Evolutionary conservation across 2,888 invertebrate species (phyloP).

Genomic region (Dioctria linearis): DNA sequence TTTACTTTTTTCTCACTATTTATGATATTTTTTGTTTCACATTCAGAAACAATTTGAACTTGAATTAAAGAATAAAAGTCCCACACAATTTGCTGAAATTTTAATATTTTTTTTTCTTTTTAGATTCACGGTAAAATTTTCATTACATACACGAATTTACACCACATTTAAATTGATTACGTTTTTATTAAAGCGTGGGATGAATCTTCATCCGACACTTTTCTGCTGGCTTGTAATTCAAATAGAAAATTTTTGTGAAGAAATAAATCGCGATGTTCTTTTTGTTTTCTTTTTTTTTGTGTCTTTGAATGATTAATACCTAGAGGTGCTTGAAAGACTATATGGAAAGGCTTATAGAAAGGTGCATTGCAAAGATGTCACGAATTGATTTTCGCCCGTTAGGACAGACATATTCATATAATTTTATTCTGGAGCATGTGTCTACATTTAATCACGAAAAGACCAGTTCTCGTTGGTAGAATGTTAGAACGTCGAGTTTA

Average conservation of each 20-base stretch:
- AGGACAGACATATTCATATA: not conserved
- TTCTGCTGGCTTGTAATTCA: not conserved
- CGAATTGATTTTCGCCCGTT: slow-evolving; percentile 21
- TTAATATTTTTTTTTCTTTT: not conserved
- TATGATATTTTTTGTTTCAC: not conserved
- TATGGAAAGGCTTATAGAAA: slow-evolving; percentile 10
- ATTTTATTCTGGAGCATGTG: not conserved
- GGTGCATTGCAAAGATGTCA: slow-evolving; percentile 45
- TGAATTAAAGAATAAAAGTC: too few relatives aligned
- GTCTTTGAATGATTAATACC: not conserved
- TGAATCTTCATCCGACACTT: not conserved
- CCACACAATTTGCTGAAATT: not conserved
- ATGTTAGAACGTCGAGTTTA: not conserved
- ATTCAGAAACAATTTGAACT: not conserved
- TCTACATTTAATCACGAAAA: slow-evolving; percentile 17
- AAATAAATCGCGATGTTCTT: not conserved
- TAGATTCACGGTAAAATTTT: slow-evolving; percentile 11
- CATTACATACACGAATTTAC: slow-evolving; percentile 7
- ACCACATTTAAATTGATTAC: slow-evolving; percentile 2
- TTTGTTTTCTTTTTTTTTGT: not conserved
- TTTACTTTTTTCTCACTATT: not conserved
- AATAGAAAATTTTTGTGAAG: not conserved
- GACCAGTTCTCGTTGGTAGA: not conserved
- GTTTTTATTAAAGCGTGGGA: slow-evolving; percentile 22
- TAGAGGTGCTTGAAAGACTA: not conserved